Evolutionary conservation across 1,140 invertebrate genomes (phyloP), one percentile per base, ranked within the genome.

Genomic region (Drosophila melanica): DNA sequence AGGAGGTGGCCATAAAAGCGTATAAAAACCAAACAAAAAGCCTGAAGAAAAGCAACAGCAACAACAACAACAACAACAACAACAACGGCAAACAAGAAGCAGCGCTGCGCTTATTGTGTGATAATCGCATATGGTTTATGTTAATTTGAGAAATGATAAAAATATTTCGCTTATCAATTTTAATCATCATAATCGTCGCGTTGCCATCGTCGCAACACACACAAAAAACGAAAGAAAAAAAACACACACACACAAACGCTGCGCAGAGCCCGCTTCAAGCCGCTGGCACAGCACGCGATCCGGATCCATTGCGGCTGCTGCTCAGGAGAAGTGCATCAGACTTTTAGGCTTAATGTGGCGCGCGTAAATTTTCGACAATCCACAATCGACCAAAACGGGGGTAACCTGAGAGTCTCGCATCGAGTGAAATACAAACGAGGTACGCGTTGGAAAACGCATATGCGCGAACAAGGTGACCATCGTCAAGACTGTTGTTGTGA

Each of bases 131-230:
- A 77, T 87, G 84, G 82, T 87, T 87, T 89, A 87, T 87, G 84
- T 80, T 87, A 84, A 87, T 89, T 89, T 75, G 67, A 77, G 79
- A 79, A 89, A 89, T 89, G 85, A 89, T 89, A 89, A 80, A 89
- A 89, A 89, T 89, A 89, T 89, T 89, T 89, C 74, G 77, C 84
- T 89, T 89, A 89, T 89, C 84, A 89, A 79, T 75, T 89, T 82
- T 79, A 85, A 85, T 89, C 77, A 89, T 89, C 77, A 84, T 89
- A 89, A 89, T 90, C 80, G 73, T 80, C 77, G 77, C 72, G 75
- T 66, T 79, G 82, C 69, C 76, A 80, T 82, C 76, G 81, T 79
- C 68, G 73, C 60, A 72, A 70, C 51, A 44, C 59, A 66, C n/a
- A n/a, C n/a, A n/a, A n/a, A n/a, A n/a, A n/a, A n/a, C n/a, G n/a